A percentile compares a stretch with the other conserved stretches of the same genome.
phyloP scores from a whole-genome alignment of 2,113 vertebrate genomes.

The Peucedramus taeniatus region DNA sequence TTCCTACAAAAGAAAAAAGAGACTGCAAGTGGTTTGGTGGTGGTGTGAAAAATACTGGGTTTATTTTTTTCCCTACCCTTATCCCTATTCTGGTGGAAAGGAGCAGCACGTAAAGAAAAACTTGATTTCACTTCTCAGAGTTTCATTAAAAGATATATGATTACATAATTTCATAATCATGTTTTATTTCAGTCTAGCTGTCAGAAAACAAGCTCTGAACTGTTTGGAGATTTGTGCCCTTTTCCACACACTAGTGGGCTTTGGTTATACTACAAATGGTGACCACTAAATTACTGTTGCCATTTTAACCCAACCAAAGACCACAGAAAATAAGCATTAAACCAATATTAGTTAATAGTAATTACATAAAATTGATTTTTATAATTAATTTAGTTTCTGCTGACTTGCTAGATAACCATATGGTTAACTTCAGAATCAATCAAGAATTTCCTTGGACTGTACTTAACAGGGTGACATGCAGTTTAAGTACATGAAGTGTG shows the following conservation, averaged over 20 bases:
- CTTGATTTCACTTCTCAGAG: neutral
- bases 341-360: neutral
- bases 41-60: neutral
- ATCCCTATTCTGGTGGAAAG: neutral
- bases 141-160: neutral
- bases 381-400: neutral
- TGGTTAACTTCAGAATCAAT: conserved; percentile 46
- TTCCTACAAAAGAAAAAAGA: neutral
- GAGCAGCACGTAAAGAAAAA: neutral
- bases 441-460: conserved; percentile 33
- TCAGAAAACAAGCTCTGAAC: neutral
- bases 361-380: neutral
- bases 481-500: conserved; percentile 44
- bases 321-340: neutral
- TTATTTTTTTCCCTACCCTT: neutral
- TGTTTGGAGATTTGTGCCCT: neutral
- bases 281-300: neutral
- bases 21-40: neutral
- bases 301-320: neutral
- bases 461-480: neutral
- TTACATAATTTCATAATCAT: neutral
- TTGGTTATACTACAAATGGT: neutral
- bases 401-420: conserved; percentile 15
- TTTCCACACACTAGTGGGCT: neutral
- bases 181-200: neutral